These are phyloP conservation scores for Ambastaia sidthimunki DNA, from an alignment of 2,797 vertebrate species.

Conservation along the genomic window DNA sequence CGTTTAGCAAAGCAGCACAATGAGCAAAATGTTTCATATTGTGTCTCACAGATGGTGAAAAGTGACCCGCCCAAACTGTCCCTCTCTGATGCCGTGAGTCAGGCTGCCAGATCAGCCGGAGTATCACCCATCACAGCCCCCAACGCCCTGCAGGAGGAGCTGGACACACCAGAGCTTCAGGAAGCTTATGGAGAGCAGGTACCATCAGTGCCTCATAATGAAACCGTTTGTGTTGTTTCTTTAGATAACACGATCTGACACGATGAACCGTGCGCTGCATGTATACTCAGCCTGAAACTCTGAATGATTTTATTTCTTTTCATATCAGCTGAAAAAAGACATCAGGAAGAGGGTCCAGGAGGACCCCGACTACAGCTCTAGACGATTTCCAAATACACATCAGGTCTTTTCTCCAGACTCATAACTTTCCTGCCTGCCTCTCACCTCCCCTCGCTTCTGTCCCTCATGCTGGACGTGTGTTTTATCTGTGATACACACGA, in stretches of 20 bases:
- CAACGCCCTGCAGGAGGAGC: slow-evolving; percentile 83
- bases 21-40: not conserved
- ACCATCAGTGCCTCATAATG: not conserved
- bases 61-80: slow-evolving; percentile 84
- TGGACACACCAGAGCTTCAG: slow-evolving; percentile 84
- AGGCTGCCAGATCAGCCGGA: slow-evolving; percentile 84
- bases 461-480: slow-evolving; percentile 6
- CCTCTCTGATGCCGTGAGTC: slow-evolving; percentile 89
- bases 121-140: slow-evolving; percentile 83
- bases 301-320: not conserved
- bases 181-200: slow-evolving; percentile 87
- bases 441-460: slow-evolving; percentile 11
- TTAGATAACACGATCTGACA: not conserved
- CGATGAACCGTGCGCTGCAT: not conserved
- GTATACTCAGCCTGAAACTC: not conserved
- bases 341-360: slow-evolving; percentile 87
- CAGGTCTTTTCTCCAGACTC: slow-evolving; percentile 85
- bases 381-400: slow-evolving; percentile 88
- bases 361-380: slow-evolving; percentile 85
- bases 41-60: slow-evolving; percentile 83
- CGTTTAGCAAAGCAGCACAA: not conserved
- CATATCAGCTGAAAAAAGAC: slow-evolving; percentile 84
- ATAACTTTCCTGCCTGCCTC: slow-evolving; percentile 64
- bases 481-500: slow-evolving; percentile 38
- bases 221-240: not conserved